Base-by-base conservation (phyloP, 1,140 invertebrate genomes). In the Drosophila nigrodunni region DNA sequence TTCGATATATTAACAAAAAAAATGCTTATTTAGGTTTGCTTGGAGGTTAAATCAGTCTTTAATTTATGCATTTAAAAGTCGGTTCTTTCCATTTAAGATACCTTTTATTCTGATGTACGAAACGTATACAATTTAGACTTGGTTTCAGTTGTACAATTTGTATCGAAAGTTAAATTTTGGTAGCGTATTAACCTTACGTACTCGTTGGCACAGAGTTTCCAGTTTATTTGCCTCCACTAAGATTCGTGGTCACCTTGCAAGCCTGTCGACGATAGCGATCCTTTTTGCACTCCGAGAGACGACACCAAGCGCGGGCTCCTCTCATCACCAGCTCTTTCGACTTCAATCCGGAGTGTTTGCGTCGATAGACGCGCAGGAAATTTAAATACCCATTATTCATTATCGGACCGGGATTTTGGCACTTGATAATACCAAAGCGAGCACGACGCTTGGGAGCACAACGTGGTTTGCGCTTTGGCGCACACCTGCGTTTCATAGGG, bases 321-420 rank as follows among this genome's bases (percentile, higher is more conserved):
- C 49, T 49, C 10, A 18, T 39, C 11, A 78, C 41, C 34, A 78
- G 6, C 0, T 70, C 65, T 0, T 43, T 57, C 0, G 75, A 60
- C 1, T 49, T 59, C 21, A 77, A 47, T 1, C 25, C 43, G 13
- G 47, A 69, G 4, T 78, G 59, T 8, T 44, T 65, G 25, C 59
- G 35, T 0, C 65, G 47, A 52, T 34, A 78, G 5, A 5, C 21
- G 4, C 65, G 71, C 0, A 78, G 5, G 13, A 78, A 74, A 6
- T 77, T 74, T 0, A 77, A 3, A 8, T 69, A 74, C 0, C 64
- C 75, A 30, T 74, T 74, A 6, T 69, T 65, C 2, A 41, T 62
- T 2, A 52, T 8, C 0, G 74, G 62, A 2, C 64, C 70, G 0
- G 70, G 58, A 0, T 46, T 44, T 1, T 10, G 13, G 15, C 68